Percentiles rank a stretch among this genome's conserved stretches.
These are phyloP conservation scores for Empis livida DNA, from an alignment of 2,888 invertebrate species.

Conservation along the genomic window DNA sequence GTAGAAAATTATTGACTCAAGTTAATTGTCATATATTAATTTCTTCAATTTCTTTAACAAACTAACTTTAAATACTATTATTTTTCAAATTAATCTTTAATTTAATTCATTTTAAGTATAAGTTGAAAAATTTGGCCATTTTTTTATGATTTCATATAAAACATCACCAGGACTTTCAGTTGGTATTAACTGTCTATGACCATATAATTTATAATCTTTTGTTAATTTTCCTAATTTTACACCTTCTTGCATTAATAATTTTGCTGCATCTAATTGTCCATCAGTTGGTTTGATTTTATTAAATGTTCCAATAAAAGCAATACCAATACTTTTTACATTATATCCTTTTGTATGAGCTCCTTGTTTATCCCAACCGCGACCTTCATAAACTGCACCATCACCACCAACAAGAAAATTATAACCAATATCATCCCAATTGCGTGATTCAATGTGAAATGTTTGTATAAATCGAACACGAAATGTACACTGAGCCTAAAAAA, in stretches of 20 bases:
- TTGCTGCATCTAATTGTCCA: conserved; percentile 44
- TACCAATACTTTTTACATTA: conserved; percentile 52
- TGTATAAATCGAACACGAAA: conserved; percentile 40
- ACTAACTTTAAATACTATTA: no score
- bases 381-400: conserved; percentile 58
- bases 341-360: conserved; percentile 59
- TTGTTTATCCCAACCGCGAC: conserved; percentile 56
- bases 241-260: conserved; percentile 48
- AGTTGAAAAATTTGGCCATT: conserved; percentile 48
- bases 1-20: no score
- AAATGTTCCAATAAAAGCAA: conserved; percentile 61
- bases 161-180: conserved; percentile 58
- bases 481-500: conserved; percentile 41
- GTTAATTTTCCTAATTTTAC: conserved; percentile 46
- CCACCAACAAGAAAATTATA: conserved; percentile 72
- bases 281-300: conserved; percentile 39
- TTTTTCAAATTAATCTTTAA: background rate
- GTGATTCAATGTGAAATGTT: conserved; percentile 51
- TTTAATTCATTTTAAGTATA: background rate
- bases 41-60: no score
- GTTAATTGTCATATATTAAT: no score
- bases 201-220: conserved; percentile 51
- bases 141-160: conserved; percentile 47
- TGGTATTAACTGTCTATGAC: conserved; percentile 50
- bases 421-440: conserved; percentile 52